Evolutionary conservation across 1,140 invertebrate genomes (phyloP).

Genomic region (Helicoverpa zea): DNA sequence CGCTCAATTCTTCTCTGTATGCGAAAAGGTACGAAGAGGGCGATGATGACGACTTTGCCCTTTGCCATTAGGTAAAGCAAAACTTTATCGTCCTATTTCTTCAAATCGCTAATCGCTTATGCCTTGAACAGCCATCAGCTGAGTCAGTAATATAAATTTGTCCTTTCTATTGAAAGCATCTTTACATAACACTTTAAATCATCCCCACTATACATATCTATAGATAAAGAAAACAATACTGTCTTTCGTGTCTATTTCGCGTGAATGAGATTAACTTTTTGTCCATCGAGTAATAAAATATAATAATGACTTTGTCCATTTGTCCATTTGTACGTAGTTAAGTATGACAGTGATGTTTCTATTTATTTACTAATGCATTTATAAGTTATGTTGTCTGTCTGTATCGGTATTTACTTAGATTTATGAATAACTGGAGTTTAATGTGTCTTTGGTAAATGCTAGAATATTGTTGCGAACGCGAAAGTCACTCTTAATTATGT

Average conservation of each 20-base stretch:
- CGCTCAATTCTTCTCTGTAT: too few relatives aligned
- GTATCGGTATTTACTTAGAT: too few relatives aligned
- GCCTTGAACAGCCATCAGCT: not conserved
- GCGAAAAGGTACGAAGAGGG: too few relatives aligned
- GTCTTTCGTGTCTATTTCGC: not conserved
- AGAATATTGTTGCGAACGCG: too few relatives aligned
- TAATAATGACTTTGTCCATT: not conserved
- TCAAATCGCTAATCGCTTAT: not conserved
- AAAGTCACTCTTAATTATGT: too few relatives aligned
- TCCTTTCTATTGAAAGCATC: constrained; percentile 11
- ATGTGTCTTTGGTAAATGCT: too few relatives aligned
- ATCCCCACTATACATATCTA: not conserved
- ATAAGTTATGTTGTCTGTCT: not conserved
- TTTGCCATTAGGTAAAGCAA: too few relatives aligned
- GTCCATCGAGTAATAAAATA: not conserved
- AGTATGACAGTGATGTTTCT: not conserved
- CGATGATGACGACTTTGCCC: too few relatives aligned
- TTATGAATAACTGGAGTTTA: too few relatives aligned
- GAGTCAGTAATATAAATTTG: not conserved
- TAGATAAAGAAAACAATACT: not conserved
- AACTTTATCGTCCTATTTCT: too few relatives aligned
- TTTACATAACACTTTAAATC: not conserved
- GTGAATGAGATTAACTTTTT: not conserved
- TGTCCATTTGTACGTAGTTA: not conserved
- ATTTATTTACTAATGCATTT: not conserved